Base-by-base conservation (phyloP, 2,888 invertebrate genomes). In the Leucoma salicis region DNA sequence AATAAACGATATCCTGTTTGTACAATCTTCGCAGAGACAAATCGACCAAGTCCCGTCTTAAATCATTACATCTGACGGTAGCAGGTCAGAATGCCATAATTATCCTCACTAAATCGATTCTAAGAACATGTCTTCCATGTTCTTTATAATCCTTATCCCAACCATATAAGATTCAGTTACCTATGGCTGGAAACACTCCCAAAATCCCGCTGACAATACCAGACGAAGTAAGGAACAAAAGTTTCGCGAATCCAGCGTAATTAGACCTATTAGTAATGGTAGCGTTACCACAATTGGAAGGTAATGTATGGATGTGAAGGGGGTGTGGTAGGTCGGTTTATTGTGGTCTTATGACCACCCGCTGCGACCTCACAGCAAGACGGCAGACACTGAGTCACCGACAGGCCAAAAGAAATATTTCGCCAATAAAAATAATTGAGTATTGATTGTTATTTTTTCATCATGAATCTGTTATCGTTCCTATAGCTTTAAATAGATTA, bases 261-360 rank as follows among this genome's bases (percentile, higher is more conserved):
- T 39, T 37, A 24, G 70, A 68, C 46, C 77, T 46, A 16, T 49
- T 43, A 49, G 32, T 67, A 57, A 61, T 66, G 59, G 60, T 48
- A 47, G 16, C 32, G 25, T 42, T 46, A 32, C 53, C 35, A 36
- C 47, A 39, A 31, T 35, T 35, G 7, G 35, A 35, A 14, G 33
- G 45, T 6, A 27, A 33, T 41, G 39, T 45, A 45, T 43, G 47
- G 32, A 35, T 14, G 13, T 12, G n/a, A 36, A 43, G 14, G 54
- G 53, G 53, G 48, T 33, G 32, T 7, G 54, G 63, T 6, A 51
- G 73, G 39, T 70, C 73, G 38, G 13, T 45, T 46, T 60, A 43
- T 13, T 39, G 3, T 74, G 75, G 82, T 59, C 40, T 28, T 35
- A 35, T 59, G 81, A 62, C 82, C 82, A 79, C 84, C 84, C 83